Base-by-base conservation (phyloP, 2,797 vertebrate genomes). In the Siniperca scherzeri region DNA sequence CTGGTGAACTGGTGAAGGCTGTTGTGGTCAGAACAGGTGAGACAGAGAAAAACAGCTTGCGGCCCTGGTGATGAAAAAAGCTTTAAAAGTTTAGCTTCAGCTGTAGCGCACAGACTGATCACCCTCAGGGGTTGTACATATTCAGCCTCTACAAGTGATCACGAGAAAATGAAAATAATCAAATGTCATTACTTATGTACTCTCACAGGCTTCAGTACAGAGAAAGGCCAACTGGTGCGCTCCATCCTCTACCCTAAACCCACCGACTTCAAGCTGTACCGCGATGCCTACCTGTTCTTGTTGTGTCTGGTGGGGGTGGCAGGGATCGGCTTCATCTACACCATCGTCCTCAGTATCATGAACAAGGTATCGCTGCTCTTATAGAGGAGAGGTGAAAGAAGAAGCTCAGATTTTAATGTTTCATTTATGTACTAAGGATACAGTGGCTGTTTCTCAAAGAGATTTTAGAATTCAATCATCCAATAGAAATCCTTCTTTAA, bases 191-290 rank as follows among this genome's bases (percentile, higher is more conserved):
- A 7, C 16, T 11, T 12, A 0, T 25, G 42, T 70, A 33, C 50
- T 36, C 38, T 57, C 42, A 8, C 75, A 99, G 98, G 98, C 64
- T 99, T 99, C 92, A 97, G 96, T 82, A 99, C 98, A 57, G 97
- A 98, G 73, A 99, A 99, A 94, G 98, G 98, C 73, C 97, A 98
- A 75, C 97, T 99, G 16, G 97, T 99, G 57, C 97, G 97, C 76
- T 98, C 97, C 81, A 99, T 99, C 92, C 91, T 99, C 1, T 97
- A 99, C 92, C 98, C 98, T 22, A 99, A 99, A 90, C 98, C 98
- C 87, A 99, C 97, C 3, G 97, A 99, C 92, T 99, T 99, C 87
- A 99, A 98, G 90, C 97, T 99, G 87, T 99, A 99, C 95, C 96
- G 96, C 61, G 98, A 99, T 46, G 98, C 98, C 46, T 99, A 97